These are phyloP conservation scores for Neostethus bicornis DNA, from an alignment of 2,797 vertebrate genomes.

Conservation along the genomic window DNA sequence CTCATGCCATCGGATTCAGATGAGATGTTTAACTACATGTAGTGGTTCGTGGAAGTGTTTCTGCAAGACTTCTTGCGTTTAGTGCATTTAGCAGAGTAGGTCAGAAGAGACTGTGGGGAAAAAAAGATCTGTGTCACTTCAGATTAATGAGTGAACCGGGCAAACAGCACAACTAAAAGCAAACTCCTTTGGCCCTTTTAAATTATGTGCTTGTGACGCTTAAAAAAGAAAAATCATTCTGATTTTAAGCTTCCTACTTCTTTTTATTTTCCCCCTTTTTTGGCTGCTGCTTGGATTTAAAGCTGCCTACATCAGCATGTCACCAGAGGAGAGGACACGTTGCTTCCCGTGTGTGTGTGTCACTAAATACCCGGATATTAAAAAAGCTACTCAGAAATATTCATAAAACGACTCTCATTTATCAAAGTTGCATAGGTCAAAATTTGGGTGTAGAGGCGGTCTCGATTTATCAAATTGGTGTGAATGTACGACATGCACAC, in stretches of 20 bases:
- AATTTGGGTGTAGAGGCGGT: too few species aligned
- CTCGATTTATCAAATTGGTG: too few species aligned
- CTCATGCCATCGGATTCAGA: too few species aligned
- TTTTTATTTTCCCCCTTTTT: background rate
- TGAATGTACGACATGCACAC: too few species aligned
- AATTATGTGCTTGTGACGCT: background rate
- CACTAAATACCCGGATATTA: background rate
- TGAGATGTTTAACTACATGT: too few species aligned
- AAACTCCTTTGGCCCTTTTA: background rate
- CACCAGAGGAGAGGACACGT: background rate
- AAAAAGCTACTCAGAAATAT: background rate
- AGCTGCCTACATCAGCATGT: background rate
- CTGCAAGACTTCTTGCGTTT: too few species aligned
- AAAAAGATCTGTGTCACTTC: background rate
- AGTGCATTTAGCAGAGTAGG: too few species aligned
- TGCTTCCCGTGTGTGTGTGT: background rate
- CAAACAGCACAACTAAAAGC: background rate
- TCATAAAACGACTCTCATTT: too few species aligned
- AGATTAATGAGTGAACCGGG: slow-evolving; percentile 5
- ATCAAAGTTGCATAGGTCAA: too few species aligned
- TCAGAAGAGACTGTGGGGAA: background rate
- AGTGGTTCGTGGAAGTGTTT: too few species aligned
- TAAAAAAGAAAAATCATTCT: background rate
- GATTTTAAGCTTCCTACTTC: background rate
- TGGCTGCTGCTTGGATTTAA: background rate